These are phyloP conservation scores for Melanophora roralis DNA, from an alignment of 2,888 invertebrate species.

Conservation along the genomic window DNA sequence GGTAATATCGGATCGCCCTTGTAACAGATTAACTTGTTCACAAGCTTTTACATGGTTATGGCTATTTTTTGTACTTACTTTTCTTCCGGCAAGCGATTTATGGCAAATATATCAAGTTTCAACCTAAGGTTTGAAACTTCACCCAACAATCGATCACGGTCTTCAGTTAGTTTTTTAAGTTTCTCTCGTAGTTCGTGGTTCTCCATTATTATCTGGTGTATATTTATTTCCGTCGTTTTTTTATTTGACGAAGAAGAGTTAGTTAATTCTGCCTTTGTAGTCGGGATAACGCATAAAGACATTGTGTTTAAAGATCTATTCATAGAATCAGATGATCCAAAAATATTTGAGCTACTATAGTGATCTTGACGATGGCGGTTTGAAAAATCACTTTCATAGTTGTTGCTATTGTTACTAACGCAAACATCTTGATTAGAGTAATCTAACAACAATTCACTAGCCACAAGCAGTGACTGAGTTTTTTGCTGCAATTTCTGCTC, in stretches of 20 bases:
- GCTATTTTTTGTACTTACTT: constrained; percentile 70
- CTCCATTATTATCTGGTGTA: constrained; percentile 74
- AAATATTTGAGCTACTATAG: constrained; percentile 39
- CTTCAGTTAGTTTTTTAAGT: constrained; percentile 73
- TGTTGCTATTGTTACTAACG: neutral
- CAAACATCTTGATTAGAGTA: constrained; percentile 52
- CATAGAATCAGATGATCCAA: constrained; percentile 56
- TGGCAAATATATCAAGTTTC: constrained; percentile 76
- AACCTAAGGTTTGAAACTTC: constrained; percentile 76
- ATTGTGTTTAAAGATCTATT: constrained; percentile 34
- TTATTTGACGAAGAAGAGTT: constrained; percentile 44
- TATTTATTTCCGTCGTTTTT: constrained; percentile 66
- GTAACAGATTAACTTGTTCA: no score
- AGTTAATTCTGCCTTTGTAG: neutral
- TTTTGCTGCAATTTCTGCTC: constrained; percentile 71
- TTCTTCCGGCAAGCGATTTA: constrained; percentile 75
- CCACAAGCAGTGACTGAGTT: constrained; percentile 74
- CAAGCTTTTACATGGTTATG: no score
- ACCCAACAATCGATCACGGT: constrained; percentile 75
- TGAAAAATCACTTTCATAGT: neutral
- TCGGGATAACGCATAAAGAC: neutral
- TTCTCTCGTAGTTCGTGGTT: constrained; percentile 73
- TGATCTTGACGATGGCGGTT: constrained; percentile 14
- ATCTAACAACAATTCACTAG: constrained; percentile 72
- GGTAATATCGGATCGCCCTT: no score